phyloP scores from a whole-genome alignment of 2,113 vertebrate species.

The Phalacrocorax brasilianus region DNA sequence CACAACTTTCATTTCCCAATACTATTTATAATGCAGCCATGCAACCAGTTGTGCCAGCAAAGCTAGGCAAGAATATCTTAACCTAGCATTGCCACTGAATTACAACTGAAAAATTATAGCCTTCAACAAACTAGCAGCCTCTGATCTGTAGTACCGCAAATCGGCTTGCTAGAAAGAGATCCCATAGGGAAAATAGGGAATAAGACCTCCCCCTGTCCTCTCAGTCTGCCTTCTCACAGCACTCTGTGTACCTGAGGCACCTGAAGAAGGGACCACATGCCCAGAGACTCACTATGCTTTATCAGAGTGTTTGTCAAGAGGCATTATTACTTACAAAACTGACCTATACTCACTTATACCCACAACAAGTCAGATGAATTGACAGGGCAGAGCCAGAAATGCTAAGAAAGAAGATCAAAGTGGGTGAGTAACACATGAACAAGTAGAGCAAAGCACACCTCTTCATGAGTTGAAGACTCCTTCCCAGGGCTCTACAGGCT shows the following conservation, averaged over 20 bases:
- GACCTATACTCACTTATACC: background rate
- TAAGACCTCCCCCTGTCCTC: background rate
- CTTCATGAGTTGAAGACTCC: background rate
- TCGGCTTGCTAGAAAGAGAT: background rate
- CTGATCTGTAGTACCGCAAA: background rate
- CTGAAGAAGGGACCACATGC: background rate
- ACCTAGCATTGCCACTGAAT: background rate
- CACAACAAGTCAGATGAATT: background rate
- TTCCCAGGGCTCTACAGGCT: background rate
- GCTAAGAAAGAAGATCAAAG: background rate
- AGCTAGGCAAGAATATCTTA: background rate
- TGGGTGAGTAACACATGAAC: background rate
- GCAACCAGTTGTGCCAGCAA: background rate
- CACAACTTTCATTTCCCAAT: background rate
- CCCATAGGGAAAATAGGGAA: background rate
- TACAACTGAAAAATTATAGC: background rate
- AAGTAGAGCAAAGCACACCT: background rate
- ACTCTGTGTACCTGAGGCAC: background rate
- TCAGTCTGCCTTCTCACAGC: background rate
- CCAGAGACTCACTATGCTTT: background rate
- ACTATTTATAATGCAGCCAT: background rate
- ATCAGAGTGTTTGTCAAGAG: background rate
- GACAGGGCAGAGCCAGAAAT: background rate
- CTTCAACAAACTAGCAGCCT: background rate
- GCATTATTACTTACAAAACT: background rate